Percentiles rank a stretch among this genome's conserved stretches.
Conservation (phyloP, 2,797 vertebrate genomes). For the Cichlasoma orientale region DNA sequence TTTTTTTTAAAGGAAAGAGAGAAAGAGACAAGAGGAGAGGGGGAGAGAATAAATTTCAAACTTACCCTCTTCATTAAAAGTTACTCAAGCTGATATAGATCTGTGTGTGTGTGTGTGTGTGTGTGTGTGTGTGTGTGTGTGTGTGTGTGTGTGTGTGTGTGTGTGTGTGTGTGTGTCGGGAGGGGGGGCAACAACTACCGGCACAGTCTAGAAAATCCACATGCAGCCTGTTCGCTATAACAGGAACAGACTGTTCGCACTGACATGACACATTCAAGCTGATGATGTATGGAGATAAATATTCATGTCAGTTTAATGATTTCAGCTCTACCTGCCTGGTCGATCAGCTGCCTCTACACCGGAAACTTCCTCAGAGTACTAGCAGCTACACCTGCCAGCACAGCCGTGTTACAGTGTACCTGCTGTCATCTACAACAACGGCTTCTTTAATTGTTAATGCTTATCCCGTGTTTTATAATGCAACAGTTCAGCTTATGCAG, state of each 20-base stretch:
- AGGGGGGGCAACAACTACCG: neutral
- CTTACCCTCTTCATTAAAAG: slow-evolving; percentile 42
- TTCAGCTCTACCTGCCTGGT: neutral
- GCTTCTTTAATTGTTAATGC: neutral
- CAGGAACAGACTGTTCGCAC: slow-evolving; percentile 8
- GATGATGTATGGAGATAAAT: slow-evolving; percentile 5
- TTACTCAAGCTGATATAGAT: slow-evolving; percentile 10
- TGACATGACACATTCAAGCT: neutral
- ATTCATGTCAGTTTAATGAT: neutral
- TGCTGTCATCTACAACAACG: too few species aligned
- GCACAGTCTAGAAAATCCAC: neutral
- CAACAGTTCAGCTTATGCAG: too few species aligned
- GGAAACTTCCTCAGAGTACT: neutral
- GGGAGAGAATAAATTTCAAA: slow-evolving; percentile 15
- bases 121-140: too few species aligned
- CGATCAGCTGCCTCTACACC: neutral
- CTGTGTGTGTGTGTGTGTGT: too few species aligned
- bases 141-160: too few species aligned
- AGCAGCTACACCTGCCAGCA: neutral
- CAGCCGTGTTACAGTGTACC: too few species aligned
- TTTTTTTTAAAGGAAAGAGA: neutral
- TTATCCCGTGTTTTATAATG: too few species aligned
- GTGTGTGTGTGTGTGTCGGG: too few species aligned
- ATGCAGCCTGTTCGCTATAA: neutral
- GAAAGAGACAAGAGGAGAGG: neutral